Conservation (phyloP, 2,113 vertebrate species). For the Egretta garzetta region DNA sequence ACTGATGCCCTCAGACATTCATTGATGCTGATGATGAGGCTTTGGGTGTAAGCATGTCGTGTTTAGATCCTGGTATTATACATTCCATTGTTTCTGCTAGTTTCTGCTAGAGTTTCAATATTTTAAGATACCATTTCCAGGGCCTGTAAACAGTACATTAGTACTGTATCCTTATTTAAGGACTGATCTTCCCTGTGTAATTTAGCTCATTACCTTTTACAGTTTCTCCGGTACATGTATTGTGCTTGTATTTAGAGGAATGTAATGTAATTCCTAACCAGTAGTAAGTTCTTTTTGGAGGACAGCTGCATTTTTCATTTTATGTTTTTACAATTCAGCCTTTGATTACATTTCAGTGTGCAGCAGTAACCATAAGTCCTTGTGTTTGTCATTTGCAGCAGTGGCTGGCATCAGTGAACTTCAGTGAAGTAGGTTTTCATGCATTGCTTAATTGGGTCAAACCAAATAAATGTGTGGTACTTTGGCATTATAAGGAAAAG, state of each 20-base stretch:
- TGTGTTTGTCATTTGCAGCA: neutral
- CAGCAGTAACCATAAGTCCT: neutral
- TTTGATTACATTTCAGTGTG: neutral
- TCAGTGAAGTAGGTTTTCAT: constrained; percentile 24
- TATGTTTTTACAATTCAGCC: neutral
- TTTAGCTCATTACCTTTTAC: neutral
- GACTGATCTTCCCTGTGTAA: neutral
- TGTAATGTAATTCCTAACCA: neutral
- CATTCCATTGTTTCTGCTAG: neutral
- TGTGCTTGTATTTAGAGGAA: neutral
- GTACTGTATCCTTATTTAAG: neutral
- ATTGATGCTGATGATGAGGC: neutral
- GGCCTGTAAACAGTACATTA: neutral
- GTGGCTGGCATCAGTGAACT: constrained; percentile 23
- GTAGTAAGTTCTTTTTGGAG: neutral
- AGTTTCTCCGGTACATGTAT: neutral
- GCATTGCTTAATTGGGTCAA: constrained; percentile 43
- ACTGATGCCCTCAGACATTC: neutral
- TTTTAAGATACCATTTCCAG: neutral
- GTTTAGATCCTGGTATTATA: neutral
- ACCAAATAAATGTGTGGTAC: neutral
- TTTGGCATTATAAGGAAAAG: constrained; percentile 6
- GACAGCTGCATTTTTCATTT: neutral
- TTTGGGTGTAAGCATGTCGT: neutral
- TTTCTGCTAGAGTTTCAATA: neutral